A percentile compares a stretch with the other conserved stretches of the same genome.
phyloP scores from a whole-genome alignment of 92 coral and sea anemone species.

The Porites evermanni region DNA sequence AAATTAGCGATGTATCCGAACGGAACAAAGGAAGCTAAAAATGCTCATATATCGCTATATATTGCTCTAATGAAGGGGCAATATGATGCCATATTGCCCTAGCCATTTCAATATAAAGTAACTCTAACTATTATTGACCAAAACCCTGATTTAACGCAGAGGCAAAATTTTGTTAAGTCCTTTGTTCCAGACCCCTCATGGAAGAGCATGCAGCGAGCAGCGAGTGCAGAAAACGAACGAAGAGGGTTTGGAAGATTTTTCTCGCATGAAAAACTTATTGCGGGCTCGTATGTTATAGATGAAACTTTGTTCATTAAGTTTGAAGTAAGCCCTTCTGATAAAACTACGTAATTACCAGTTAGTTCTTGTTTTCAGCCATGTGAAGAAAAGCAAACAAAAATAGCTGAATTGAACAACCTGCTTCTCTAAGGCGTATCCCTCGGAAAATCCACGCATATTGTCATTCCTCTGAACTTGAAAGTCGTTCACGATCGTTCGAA shows the following conservation, averaged over 20 bases:
- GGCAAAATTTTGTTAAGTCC: conserved; percentile 53
- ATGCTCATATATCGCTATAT: conserved; percentile 43
- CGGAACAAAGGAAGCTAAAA: conserved; percentile 46
- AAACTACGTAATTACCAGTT: background rate
- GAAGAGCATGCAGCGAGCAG: conserved; percentile 43
- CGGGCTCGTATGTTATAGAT: conserved; percentile 48
- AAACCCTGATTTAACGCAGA: conserved; percentile 41
- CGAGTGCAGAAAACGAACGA: conserved; percentile 28
- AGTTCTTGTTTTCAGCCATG: background rate
- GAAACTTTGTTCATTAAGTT: conserved; percentile 63
- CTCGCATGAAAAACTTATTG: conserved; percentile 39
- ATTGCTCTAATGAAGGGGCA: conserved; percentile 62
- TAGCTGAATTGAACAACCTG: no score
- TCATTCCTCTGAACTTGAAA: no score
- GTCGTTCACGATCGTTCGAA: no score
- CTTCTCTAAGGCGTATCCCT: no score
- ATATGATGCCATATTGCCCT: conserved; percentile 60
- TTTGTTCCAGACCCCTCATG: conserved; percentile 38
- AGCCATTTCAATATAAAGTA: conserved; percentile 68
- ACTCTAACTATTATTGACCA: conserved; percentile 59
- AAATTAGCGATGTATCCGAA: conserved; percentile 47
- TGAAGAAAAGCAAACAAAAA: no score
- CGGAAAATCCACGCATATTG: no score
- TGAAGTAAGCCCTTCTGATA: conserved; percentile 45
- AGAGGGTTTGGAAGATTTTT: conserved; percentile 44